Evolutionary conservation across 2,888 invertebrate species (phyloP).

Genomic region (Cenopis cana): DNA sequence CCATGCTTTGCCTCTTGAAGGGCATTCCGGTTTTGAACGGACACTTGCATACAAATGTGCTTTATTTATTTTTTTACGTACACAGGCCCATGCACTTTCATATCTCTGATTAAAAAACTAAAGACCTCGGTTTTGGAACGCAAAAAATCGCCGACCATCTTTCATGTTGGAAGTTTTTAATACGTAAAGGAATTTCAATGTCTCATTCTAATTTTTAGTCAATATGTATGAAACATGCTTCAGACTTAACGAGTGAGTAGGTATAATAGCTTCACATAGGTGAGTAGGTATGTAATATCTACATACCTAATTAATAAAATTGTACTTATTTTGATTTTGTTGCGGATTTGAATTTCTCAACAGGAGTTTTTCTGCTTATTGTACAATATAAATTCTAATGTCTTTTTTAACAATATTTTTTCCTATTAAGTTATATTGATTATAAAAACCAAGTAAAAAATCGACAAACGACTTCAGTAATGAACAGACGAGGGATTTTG

Average conservation of each 20-base stretch:
- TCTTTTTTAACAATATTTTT: too few species aligned
- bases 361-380: too few species aligned
- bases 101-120: conserved; percentile 19
- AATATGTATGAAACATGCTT: not conserved
- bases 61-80: conserved; percentile 29
- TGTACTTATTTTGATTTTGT: too few species aligned
- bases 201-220: not conserved
- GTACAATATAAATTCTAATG: too few species aligned
- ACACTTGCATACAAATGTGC: conserved; percentile 45
- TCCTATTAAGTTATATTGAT: too few species aligned
- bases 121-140: not conserved
- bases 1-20: conserved; percentile 41
- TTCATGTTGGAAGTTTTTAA: conserved; percentile 2
- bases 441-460: too few species aligned
- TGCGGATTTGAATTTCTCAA: too few species aligned
- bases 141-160: conserved; percentile 12
- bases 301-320: too few species aligned
- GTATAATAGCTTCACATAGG: not conserved
- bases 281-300: not conserved
- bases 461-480: too few species aligned
- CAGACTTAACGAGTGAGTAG: not conserved
- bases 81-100: conserved; percentile 22
- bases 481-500: too few species aligned
- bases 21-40: conserved; percentile 50
- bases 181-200: not conserved